A percentile compares a stretch with the other conserved stretches of the same genome.
These are phyloP conservation scores for Lethenteron camtschaticum DNA, from an alignment of 2,113 vertebrate genomes.

Conservation along the genomic window DNA sequence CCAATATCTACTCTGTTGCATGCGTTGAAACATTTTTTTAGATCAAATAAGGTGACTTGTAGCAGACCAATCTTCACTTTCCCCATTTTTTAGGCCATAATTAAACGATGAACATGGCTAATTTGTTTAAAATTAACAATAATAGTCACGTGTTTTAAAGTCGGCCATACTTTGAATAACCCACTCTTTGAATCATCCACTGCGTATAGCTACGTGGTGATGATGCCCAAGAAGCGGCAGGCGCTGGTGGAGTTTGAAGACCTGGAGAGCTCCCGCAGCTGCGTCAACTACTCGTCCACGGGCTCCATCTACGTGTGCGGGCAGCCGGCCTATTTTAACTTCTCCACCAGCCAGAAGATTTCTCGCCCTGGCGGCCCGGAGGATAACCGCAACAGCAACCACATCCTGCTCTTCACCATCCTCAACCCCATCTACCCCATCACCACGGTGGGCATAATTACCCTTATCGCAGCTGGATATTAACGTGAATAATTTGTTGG, in stretches of 20 bases:
- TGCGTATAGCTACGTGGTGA: constrained; percentile 6
- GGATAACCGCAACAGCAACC: constrained; percentile 7
- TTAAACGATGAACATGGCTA: too few relatives aligned
- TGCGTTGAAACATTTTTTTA: too few relatives aligned
- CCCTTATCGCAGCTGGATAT: too few relatives aligned
- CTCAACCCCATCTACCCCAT: constrained; percentile 9
- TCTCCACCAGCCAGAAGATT: constrained; percentile 11
- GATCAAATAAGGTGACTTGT: too few relatives aligned
- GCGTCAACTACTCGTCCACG: constrained; percentile 8
- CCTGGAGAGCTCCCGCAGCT: constrained; percentile 7
- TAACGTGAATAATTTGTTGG: too few relatives aligned
- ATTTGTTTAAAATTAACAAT: too few relatives aligned
- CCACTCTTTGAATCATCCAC: neutral
- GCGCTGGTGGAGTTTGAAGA: constrained; percentile 10
- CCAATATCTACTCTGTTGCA: too few relatives aligned
- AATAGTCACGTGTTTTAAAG: too few relatives aligned
- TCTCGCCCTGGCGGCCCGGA: constrained; percentile 5
- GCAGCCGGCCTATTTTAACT: constrained; percentile 9
- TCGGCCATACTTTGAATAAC: too few relatives aligned
- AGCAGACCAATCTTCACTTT: too few relatives aligned
- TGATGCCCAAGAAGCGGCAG: constrained; percentile 9
- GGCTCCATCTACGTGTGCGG: constrained; percentile 7
- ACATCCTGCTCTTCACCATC: constrained; percentile 9
- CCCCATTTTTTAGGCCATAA: too few relatives aligned
- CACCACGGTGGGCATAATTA: constrained; percentile 5